Percentiles rank a stretch among this genome's conserved stretches.
Evolutionary conservation across 1,140 invertebrate species (phyloP).

Genomic region (Semibalanus balanoides): DNA sequence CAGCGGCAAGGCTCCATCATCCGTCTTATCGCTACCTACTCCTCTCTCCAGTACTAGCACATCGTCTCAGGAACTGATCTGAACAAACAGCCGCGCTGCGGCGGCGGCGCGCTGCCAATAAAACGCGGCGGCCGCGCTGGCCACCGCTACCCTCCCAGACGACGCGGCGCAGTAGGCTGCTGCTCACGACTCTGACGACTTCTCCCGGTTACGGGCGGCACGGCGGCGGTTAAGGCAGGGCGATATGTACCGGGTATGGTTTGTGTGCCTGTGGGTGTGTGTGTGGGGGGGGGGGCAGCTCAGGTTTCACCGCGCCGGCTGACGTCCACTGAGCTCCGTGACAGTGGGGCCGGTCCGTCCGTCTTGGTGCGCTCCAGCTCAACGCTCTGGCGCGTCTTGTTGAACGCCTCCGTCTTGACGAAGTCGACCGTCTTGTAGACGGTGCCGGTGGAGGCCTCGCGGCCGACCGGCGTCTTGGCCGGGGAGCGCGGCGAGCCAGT

Average conservation of each 20-base stretch:
- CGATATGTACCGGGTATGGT: neutral
- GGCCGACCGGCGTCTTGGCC: neutral
- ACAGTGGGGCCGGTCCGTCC: neutral
- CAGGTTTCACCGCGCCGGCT: neutral
- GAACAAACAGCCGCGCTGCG: too few species aligned
- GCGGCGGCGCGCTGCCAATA: too few species aligned
- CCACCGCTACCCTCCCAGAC: too few species aligned
- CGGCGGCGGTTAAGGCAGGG: neutral
- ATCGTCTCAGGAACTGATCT: too few species aligned
- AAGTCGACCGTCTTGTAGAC: constrained; percentile 84
- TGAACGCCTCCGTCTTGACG: constrained; percentile 78
- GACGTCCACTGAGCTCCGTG: neutral
- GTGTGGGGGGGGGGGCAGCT: neutral
- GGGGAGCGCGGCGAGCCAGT: neutral
- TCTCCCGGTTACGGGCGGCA: too few species aligned
- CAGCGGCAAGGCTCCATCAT: too few species aligned
- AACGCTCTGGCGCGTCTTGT: constrained; percentile 63
- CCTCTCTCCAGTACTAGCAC: too few species aligned
- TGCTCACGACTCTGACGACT: too few species aligned
- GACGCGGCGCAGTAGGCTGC: too few species aligned
- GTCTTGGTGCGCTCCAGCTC: constrained; percentile 38
- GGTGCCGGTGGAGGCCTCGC: constrained; percentile 28
- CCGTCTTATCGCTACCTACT: too few species aligned
- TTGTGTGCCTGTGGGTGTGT: too few species aligned
- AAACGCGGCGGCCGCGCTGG: too few species aligned